Percentiles rank a stretch among this genome's conserved stretches.
Conservation (phyloP, 2,797 vertebrate genomes). For the Hippoglossus hippoglossus region DNA sequence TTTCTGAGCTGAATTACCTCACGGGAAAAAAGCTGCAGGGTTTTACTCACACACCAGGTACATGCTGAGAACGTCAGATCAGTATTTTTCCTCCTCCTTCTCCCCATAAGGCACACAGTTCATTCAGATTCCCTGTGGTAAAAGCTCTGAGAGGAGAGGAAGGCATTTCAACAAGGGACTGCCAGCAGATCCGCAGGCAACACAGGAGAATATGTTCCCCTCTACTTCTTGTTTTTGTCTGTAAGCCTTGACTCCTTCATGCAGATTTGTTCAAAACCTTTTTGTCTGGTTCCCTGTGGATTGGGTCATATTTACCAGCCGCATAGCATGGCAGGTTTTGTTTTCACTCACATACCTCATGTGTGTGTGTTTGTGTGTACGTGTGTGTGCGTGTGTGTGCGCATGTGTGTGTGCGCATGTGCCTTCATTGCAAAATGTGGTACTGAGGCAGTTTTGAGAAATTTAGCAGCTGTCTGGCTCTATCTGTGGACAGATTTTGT, state of each 20-base stretch:
- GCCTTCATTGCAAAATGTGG: too few species aligned
- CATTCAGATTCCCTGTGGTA: slow-evolving; percentile 45
- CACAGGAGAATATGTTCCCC: slow-evolving; percentile 27
- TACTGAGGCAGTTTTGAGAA: too few species aligned
- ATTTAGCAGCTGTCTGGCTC: too few species aligned
- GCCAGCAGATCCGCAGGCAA: slow-evolving; percentile 13
- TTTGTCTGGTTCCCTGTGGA: slow-evolving; percentile 41
- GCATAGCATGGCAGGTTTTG: too few species aligned
- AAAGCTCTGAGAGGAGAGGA: slow-evolving; percentile 38
- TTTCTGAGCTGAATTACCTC: slow-evolving; percentile 33
- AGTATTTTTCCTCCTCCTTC: slow-evolving; percentile 32
- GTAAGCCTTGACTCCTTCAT: slow-evolving; percentile 19
- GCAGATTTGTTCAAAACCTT: slow-evolving; percentile 44
- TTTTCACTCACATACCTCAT: too few species aligned
- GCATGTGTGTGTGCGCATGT: background rate
- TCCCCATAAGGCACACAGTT: slow-evolving; percentile 29
- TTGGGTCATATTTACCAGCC: background rate
- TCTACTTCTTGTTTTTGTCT: slow-evolving; percentile 37
- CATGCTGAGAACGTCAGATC: slow-evolving; percentile 43
- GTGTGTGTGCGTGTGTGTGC: background rate
- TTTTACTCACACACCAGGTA: slow-evolving; percentile 26
- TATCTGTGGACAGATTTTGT: too few species aligned
- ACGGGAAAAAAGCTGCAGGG: slow-evolving; percentile 26
- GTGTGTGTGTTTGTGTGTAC: background rate
- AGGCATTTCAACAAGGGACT: slow-evolving; percentile 27